Evolutionary conservation across 2,113 vertebrate species (phyloP).

Genomic region (Pandion haliaetus): DNA sequence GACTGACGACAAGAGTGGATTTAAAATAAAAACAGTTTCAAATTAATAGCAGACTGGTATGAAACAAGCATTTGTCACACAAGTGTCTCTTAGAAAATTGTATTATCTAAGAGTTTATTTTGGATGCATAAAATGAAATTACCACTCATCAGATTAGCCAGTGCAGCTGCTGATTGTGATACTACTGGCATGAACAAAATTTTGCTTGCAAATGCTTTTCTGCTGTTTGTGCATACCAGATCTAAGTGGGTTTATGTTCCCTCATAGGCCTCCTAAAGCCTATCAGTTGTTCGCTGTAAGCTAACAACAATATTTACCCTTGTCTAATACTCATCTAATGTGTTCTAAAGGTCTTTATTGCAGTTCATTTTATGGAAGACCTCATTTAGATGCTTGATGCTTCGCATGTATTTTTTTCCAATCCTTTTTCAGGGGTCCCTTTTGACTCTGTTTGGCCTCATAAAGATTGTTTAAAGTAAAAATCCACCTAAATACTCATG

Average conservation of each 20-base stretch:
- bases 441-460: neutral
- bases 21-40: neutral
- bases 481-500: neutral
- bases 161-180: neutral
- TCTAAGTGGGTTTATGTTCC: neutral
- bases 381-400: neutral
- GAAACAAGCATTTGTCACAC: neutral
- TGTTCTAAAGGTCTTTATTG: neutral
- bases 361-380: neutral
- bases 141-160: neutral
- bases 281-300: neutral
- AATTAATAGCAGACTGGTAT: neutral
- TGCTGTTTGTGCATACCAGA: neutral
- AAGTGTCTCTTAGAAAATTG: neutral
- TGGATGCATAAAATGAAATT: neutral
- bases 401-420: neutral
- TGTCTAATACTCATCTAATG: neutral
- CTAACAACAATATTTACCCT: neutral
- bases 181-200: neutral
- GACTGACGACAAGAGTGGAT: rapidly evolving
- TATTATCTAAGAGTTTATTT: neutral
- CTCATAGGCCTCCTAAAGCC: neutral
- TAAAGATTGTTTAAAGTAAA: neutral
- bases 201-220: neutral
- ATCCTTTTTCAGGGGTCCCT: neutral